These are phyloP conservation scores for Heliconius hewitsoni DNA, from an alignment of 1,140 invertebrate species.

Conservation along the genomic window DNA sequence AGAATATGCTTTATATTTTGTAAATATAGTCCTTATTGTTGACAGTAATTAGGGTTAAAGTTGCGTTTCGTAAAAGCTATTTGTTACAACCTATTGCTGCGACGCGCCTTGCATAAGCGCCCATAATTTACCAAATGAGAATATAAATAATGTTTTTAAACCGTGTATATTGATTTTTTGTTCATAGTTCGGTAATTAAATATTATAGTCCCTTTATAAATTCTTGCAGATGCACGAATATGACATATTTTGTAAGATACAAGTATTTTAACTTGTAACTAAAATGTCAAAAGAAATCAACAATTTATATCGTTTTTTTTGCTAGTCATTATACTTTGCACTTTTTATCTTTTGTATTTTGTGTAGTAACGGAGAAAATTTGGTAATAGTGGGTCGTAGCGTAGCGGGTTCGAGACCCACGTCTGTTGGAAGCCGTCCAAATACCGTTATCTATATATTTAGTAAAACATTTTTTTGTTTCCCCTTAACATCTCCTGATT, in stretches of 20 bases:
- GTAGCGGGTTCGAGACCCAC: no score
- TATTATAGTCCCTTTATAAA: constrained; percentile 11
- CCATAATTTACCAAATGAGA: constrained; percentile 38
- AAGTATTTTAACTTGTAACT: constrained; percentile 3
- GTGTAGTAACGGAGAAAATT: neutral
- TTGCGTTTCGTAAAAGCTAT: neutral
- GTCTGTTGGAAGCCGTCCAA: no score
- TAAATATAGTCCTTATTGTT: constrained; percentile 20
- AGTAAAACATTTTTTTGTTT: neutral
- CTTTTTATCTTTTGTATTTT: neutral
- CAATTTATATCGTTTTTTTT: neutral
- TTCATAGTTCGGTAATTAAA: constrained; percentile 12
- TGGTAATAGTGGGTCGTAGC: no score
- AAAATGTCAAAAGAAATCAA: neutral
- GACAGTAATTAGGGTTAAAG: neutral
- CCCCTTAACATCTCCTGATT: neutral
- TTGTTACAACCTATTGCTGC: neutral
- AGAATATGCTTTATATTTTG: neutral
- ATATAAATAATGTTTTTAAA: constrained; percentile 33
- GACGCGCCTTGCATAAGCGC: constrained; percentile 37
- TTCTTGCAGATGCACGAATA: neutral
- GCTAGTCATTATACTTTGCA: neutral
- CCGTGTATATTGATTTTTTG: constrained; percentile 24
- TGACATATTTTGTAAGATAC: neutral
- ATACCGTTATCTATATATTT: no score